Evolutionary conservation across 2,113 vertebrate genomes (phyloP).

Genomic region (Gasterosteus aculeatus): DNA sequence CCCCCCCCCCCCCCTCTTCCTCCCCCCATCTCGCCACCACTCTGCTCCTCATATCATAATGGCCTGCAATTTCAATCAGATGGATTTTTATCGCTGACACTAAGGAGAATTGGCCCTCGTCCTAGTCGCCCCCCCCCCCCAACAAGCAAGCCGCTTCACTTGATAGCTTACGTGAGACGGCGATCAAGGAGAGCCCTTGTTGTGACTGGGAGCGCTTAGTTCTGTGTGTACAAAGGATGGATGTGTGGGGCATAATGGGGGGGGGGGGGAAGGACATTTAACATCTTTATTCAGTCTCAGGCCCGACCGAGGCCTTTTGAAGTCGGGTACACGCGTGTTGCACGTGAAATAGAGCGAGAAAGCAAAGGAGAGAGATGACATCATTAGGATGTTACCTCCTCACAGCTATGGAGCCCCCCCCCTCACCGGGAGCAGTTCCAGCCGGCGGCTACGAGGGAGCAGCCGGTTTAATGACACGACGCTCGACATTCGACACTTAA

Average conservation of each 20-base stretch:
- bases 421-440: conserved; percentile 51
- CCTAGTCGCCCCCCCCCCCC: conserved; percentile 50
- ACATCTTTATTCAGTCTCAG: background rate
- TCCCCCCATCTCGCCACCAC: conserved; percentile 64
- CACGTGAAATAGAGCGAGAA: background rate
- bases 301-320: background rate
- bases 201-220: conserved; percentile 59
- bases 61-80: conserved; percentile 97
- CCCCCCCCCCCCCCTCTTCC: conserved; percentile 72
- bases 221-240: conserved; percentile 64
- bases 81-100: conserved; percentile 96
- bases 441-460: conserved; percentile 40
- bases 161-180: conserved; percentile 52
- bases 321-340: too few relatives aligned
- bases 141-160: conserved; percentile 59
- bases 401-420: conserved; percentile 41
- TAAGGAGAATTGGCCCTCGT: conserved; percentile 91
- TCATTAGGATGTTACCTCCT: conserved; percentile 50
- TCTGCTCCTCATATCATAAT: conserved; percentile 85
- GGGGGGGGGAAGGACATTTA: conserved; percentile 16
- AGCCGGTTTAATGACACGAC: conserved; percentile 51
- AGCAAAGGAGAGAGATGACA: conserved; percentile 27
- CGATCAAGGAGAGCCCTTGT: conserved; percentile 55
- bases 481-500: conserved; percentile 65
- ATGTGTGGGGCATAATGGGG: conserved; percentile 29